A percentile compares a stretch with the other conserved stretches of the same genome.
Conservation (phyloP, 2,113 vertebrate genomes). For the Anarhynchus alexandrinus region DNA sequence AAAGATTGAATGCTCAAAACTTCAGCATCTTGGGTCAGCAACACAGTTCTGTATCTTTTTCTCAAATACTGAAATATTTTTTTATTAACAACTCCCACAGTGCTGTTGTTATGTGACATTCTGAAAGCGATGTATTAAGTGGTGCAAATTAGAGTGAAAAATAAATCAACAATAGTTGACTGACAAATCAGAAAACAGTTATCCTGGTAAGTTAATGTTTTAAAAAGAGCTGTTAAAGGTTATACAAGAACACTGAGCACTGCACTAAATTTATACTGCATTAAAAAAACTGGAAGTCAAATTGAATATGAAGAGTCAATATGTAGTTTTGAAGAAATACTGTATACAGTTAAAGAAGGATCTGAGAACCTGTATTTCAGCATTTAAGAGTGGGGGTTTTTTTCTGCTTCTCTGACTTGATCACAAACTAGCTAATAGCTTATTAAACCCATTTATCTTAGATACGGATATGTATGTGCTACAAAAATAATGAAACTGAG, state of each 20-base stretch:
- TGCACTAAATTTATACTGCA: neutral
- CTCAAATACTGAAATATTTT: neutral
- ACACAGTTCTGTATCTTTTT: neutral
- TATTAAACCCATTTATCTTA: constrained; percentile 62
- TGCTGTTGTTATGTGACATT: neutral
- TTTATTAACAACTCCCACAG: neutral
- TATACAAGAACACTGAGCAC: neutral
- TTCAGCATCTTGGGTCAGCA: neutral
- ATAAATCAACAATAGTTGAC: neutral
- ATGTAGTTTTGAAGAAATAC: neutral
- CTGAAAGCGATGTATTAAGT: neutral
- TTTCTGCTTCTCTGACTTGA: neutral
- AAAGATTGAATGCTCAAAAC: neutral
- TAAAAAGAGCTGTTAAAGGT: neutral
- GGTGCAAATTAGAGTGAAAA: neutral
- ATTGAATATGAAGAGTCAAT: neutral
- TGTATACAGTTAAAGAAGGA: neutral
- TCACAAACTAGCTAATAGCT: constrained; percentile 24
- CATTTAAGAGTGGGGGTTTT: neutral
- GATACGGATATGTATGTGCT: constrained; percentile 97
- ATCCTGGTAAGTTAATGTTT: neutral
- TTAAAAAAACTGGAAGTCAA: neutral
- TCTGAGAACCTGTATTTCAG: neutral
- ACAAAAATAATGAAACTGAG: constrained; percentile 99
- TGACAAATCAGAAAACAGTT: neutral